Evolutionary conservation across 92 coral and sea anemone genomes (phyloP).

Genomic region (Anthopleura xanthogrammica): DNA sequence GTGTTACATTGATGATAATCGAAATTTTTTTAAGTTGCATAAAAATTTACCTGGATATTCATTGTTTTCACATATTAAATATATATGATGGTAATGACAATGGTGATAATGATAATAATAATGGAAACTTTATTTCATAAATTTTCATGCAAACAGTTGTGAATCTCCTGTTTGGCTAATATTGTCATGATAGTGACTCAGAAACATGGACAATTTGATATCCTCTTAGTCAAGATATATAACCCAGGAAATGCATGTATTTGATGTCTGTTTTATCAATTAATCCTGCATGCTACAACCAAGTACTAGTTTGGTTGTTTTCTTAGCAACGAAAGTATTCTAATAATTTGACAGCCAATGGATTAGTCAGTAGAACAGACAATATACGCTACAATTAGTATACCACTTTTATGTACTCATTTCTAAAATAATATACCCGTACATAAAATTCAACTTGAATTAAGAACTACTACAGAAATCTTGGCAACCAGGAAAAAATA

Average conservation of each 20-base stretch:
- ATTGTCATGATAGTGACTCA: not conserved
- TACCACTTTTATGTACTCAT: not conserved
- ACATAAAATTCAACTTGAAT: not conserved
- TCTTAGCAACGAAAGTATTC: slow-evolving; percentile 8
- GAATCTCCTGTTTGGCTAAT: too few species aligned
- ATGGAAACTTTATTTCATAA: too few species aligned
- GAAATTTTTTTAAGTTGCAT: too few species aligned
- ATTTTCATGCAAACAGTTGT: too few species aligned
- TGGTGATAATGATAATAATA: too few species aligned
- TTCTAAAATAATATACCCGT: not conserved
- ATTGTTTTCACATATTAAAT: too few species aligned
- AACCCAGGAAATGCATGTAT: not conserved
- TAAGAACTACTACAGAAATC: not conserved
- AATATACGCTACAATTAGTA: not conserved
- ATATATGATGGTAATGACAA: too few species aligned
- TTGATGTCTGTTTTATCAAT: not conserved
- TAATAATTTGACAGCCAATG: not conserved
- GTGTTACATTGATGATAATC: too few species aligned
- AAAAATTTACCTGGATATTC: too few species aligned
- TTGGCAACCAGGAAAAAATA: not conserved
- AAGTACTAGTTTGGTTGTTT: not conserved
- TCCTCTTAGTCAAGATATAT: too few species aligned
- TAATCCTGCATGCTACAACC: not conserved
- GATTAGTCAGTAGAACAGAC: not conserved
- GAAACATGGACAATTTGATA: not conserved